A percentile compares a stretch with the other conserved stretches of the same genome.
phyloP scores from a whole-genome alignment of 2,797 vertebrate species.

The Peromyscus eremicus region DNA sequence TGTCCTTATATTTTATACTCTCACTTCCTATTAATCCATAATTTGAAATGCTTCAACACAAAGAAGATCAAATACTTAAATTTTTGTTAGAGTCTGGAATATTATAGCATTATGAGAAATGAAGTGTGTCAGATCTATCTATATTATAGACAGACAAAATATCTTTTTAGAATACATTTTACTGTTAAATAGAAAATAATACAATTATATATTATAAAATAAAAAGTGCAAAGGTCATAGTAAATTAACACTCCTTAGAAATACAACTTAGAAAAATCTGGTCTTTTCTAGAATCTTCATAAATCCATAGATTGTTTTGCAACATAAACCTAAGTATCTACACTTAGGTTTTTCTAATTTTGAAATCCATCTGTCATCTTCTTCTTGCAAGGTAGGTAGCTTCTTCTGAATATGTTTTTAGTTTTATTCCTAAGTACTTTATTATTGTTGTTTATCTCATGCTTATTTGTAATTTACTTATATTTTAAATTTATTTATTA shows the following conservation, averaged over 20 bases:
- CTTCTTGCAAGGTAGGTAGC: background rate
- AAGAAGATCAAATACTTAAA: background rate
- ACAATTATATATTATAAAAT: background rate
- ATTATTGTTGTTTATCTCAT: background rate
- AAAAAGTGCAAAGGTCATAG: background rate
- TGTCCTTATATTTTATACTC: background rate
- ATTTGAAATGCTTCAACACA: background rate
- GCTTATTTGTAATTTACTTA: background rate
- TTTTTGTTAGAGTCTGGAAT: background rate
- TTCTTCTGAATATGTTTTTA: background rate
- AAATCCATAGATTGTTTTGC: background rate
- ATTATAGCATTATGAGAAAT: background rate
- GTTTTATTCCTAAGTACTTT: background rate
- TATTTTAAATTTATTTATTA: background rate
- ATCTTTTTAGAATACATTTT: background rate
- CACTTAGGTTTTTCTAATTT: background rate
- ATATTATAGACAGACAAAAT: background rate
- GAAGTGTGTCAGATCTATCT: background rate
- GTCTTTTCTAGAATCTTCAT: background rate
- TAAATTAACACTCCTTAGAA: background rate
- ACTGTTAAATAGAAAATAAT: constrained; percentile 16
- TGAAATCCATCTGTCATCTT: background rate
- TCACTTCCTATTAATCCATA: background rate
- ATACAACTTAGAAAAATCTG: background rate
- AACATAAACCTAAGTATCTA: background rate